These are phyloP conservation scores for Stegostoma tigrinum DNA, from an alignment of 2,113 vertebrate species.

Conservation along the genomic window DNA sequence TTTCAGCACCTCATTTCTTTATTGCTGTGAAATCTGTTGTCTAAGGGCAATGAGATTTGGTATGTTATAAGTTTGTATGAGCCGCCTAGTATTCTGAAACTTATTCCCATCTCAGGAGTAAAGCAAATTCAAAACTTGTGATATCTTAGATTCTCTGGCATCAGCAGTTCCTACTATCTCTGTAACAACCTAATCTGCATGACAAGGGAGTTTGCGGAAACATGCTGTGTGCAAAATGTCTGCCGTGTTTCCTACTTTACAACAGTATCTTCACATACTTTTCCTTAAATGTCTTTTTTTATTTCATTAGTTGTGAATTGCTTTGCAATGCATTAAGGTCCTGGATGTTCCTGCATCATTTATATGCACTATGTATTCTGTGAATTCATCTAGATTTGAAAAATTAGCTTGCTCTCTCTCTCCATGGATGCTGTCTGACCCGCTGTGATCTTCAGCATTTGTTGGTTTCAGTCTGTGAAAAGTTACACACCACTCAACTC, in stretches of 20 bases:
- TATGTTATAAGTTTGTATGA: neutral
- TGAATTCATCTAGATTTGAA: neutral
- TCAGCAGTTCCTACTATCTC: neutral
- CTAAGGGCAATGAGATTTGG: neutral
- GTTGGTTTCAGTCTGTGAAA: neutral
- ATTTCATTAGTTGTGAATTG: neutral
- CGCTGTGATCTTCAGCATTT: too few relatives aligned
- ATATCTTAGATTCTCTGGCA: neutral
- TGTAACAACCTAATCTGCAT: too few relatives aligned
- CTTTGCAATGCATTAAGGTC: neutral
- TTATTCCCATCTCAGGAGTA: neutral
- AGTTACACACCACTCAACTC: neutral
- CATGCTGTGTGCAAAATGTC: neutral
- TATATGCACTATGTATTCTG: neutral
- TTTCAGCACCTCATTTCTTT: neutral
- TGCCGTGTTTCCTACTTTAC: neutral
- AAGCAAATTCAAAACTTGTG: neutral
- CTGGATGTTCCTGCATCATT: neutral
- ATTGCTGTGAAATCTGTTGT: neutral
- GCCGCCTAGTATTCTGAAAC: neutral
- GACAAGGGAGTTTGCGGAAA: neutral
- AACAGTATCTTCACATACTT: neutral
- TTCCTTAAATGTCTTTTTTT: too few relatives aligned
- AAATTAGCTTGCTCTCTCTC: too few relatives aligned
- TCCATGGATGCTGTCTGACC: too few relatives aligned